A percentile compares a stretch with the other conserved stretches of the same genome.
Evolutionary conservation across 2,113 vertebrate genomes (phyloP).

Genomic region (Benitochromis conjunctus): DNA sequence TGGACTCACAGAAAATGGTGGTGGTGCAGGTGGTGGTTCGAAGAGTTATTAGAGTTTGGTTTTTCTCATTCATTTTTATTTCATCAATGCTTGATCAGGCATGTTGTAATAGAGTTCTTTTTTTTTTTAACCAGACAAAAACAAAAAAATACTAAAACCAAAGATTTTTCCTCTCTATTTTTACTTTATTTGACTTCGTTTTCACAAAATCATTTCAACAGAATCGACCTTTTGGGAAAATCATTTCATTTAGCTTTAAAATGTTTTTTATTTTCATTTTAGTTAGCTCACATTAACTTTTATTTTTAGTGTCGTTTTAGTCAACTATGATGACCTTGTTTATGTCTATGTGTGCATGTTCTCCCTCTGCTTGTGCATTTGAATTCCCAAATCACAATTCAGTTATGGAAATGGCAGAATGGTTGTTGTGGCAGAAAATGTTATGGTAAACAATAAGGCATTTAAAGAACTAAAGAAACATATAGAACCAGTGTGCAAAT

Average conservation of each 20-base stretch:
- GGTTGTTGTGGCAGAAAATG: too few relatives aligned
- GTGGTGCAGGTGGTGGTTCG: background rate
- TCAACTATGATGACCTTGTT: background rate
- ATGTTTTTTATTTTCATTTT: background rate
- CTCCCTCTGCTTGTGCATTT: background rate
- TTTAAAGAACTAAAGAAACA: background rate
- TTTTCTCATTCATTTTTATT: background rate
- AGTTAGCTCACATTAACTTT: background rate
- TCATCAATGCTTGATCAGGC: background rate
- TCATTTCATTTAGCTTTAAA: background rate
- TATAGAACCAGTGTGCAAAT: background rate
- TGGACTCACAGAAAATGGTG: background rate
- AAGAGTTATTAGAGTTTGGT: background rate
- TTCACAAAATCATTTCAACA: background rate
- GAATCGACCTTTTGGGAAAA: background rate
- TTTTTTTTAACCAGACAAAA: background rate
- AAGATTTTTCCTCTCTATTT: background rate
- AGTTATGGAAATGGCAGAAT: too few relatives aligned
- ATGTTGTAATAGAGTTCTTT: background rate
- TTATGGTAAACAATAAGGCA: background rate
- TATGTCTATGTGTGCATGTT: background rate
- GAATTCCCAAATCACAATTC: background rate
- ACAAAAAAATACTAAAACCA: rapidly evolving
- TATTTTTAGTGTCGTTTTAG: background rate
- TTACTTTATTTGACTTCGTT: background rate